Evolutionary conservation across 2,797 vertebrate genomes (phyloP), one percentile per base, ranked within the genome.

Genomic region (Thunnus albacares): DNA sequence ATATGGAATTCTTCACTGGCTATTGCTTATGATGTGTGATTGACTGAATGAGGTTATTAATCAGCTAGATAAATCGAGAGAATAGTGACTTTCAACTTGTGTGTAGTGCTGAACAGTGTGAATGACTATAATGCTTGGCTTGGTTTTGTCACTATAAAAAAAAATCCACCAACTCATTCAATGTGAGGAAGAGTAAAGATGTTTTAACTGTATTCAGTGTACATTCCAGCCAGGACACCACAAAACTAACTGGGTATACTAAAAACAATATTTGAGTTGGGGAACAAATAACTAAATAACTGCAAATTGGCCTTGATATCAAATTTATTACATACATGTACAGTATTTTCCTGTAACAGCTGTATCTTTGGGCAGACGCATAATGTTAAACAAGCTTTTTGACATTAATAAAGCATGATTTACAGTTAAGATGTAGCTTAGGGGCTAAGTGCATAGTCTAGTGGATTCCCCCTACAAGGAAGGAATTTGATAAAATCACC

Each of bases 31-130:
- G 41, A 74, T 41, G 59, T 43, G 52, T 45, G 66, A 80, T 55
- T 79, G 70, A 87, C 53, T 77, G 64, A 75, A 61, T 65, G 26
- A 64, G 68, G 75, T 60, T 71, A 74, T 47, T 33, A 38, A 68
- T 59, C 0, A 15, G 28, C 8, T 5, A 51, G 0, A 61, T 70
- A 61, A 65, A 59, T 10, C 30, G n/a, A 68, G 0, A 13, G 26
- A 57, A 52, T 5, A 3, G 52, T 20, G 5, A 20, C 47, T 8
- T 51, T 6, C 28, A 30, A 61, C 17, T 26, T 75, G n/a, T 49
- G 52, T 41, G n/a, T 24, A 45, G 22, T 38, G 15, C 43, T 51
- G 38, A 81, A 57, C 20, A 55, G 38, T 26, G n/a, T 5, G 28
- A 26, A 35, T 51, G 38, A 35, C 35, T 47, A 26, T 1, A 2